Base-by-base conservation (phyloP, 2,797 vertebrate species). In the Liasis olivaceus region DNA sequence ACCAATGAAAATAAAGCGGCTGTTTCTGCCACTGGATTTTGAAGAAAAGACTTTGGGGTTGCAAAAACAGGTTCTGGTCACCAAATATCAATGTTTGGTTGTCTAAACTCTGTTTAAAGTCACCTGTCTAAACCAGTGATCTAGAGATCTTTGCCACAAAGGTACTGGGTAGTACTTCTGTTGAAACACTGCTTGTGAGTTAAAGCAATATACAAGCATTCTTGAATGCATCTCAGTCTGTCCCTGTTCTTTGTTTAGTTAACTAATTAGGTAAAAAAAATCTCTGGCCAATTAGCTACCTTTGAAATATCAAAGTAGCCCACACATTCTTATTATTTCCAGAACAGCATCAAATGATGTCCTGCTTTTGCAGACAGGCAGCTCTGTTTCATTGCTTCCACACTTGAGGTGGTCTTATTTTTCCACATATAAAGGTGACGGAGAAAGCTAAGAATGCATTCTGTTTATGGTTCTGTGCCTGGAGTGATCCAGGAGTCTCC, bases 381-480 rank as follows among this genome's bases (percentile, higher is more conserved):
- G 85, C 86, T 26, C 59, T 91, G 54, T 60, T 88, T 92, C 11
- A 85, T 72, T 89, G 88, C 54, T 81, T 69, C 85, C 89, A 0
- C 62, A 62, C 69, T 89, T 13, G 87, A 13, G 60, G 59, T 90
- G 85, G 28, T 92, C 54, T 62, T 66, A 51, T 60, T 93, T 91
- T 2, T 81, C 36, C 5, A 0, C 88, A 14, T 91, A 62, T 93
- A 90, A 93, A 92, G 87, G 89, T 84, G 91, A 92, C 81, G 85
- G 64, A 64, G 77, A 91, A 77, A 59, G 64, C 85, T 36, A 90
- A 89, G 91, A 90, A 86, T 85, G 89, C 2, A 42, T n/a, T 84
- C 94, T 94, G 1, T 92, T 0, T 89, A 92, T 94, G 93, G 77
- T 90, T 91, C 94, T 11, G 86, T 0, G 95, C 88, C 96, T 26